phyloP scores from a whole-genome alignment of 2,113 vertebrate genomes.

The Hemiprocne comata region DNA sequence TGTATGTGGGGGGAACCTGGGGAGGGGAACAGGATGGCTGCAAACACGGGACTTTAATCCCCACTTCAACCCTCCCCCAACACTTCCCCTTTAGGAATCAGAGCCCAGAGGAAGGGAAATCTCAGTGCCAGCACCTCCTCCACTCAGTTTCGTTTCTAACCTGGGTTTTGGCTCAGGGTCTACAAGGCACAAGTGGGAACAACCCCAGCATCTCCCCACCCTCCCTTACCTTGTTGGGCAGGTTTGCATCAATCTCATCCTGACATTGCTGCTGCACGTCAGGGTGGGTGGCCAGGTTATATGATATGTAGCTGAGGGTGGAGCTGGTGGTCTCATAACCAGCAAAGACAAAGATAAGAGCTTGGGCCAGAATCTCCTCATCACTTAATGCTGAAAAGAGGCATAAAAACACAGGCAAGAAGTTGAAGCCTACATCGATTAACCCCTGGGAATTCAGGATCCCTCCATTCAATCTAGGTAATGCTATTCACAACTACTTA shows the following conservation, averaged over 20 bases:
- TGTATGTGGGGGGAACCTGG: slow-evolving; percentile 76
- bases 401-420: neutral
- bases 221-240: slow-evolving; percentile 75
- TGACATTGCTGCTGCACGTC: slow-evolving; percentile 75
- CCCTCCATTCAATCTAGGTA: neutral
- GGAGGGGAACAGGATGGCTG: neutral
- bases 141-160: neutral
- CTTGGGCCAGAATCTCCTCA: slow-evolving; percentile 80
- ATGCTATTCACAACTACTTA: neutral
- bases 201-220: neutral
- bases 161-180: neutral
- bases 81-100: neutral
- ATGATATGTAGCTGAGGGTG: slow-evolving; percentile 71
- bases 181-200: neutral
- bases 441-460: neutral
- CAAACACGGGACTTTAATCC: neutral
- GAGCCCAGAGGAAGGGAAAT: neutral
- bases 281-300: slow-evolving; percentile 79
- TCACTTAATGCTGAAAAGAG: slow-evolving; percentile 78
- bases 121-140: neutral
- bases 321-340: slow-evolving; percentile 83
- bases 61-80: neutral
- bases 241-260: slow-evolving; percentile 76
- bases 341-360: slow-evolving; percentile 80
- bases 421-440: neutral